phyloP scores from a whole-genome alignment of 2,113 vertebrate genomes.

The Phalacrocorax brasilianus region DNA sequence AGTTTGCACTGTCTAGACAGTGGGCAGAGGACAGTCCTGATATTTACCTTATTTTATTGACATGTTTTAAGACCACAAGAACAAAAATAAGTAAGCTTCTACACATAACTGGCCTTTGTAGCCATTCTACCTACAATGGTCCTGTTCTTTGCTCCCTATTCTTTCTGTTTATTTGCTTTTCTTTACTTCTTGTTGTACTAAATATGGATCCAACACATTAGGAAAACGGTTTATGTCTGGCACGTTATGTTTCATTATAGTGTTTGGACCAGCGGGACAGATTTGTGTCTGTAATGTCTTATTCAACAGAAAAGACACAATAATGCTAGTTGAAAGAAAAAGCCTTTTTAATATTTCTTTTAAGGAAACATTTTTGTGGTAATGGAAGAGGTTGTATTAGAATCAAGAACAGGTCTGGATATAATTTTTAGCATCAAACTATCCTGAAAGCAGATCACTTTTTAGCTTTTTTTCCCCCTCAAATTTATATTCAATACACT shows the following conservation, averaged over 20 bases:
- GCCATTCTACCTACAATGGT: background rate
- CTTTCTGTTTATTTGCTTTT: background rate
- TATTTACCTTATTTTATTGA: background rate
- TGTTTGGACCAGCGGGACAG: background rate
- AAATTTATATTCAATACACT: background rate
- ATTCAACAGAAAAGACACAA: background rate
- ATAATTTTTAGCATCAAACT: background rate
- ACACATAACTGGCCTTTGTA: background rate
- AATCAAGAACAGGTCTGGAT: background rate
- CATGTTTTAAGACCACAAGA: background rate
- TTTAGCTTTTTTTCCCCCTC: background rate
- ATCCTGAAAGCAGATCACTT: background rate
- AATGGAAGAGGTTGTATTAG: background rate
- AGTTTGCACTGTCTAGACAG: background rate
- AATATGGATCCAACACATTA: background rate
- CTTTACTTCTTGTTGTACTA: background rate
- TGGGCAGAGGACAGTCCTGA: background rate
- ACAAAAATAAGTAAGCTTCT: background rate
- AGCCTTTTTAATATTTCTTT: background rate
- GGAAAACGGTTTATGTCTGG: background rate
- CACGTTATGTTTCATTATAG: background rate
- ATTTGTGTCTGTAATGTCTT: background rate
- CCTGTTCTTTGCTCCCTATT: background rate
- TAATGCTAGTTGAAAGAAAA: background rate
- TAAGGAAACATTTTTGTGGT: background rate